A percentile compares a stretch with the other conserved stretches of the same genome.
phyloP scores from a whole-genome alignment of 2,888 invertebrate species.

The Stictocephala bisonia region DNA sequence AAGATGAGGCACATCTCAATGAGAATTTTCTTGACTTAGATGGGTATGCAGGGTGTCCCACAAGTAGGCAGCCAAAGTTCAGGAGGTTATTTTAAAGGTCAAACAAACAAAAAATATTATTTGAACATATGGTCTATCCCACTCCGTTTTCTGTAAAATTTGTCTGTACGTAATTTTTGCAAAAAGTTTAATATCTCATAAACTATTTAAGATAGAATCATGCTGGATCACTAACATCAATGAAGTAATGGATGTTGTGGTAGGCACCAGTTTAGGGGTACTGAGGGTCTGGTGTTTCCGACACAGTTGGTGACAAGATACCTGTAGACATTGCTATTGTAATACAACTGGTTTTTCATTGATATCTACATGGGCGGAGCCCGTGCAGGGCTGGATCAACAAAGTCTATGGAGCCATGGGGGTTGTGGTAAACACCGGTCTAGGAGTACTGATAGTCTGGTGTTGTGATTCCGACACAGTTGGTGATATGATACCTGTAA shows the following conservation, averaged over 20 bases:
- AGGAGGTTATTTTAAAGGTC: too few relatives aligned
- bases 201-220: too few relatives aligned
- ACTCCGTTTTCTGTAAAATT: too few relatives aligned
- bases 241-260: slow-evolving; percentile 71
- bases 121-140: too few relatives aligned
- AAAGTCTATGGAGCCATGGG: slow-evolving; percentile 77
- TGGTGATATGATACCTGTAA: slow-evolving; percentile 77
- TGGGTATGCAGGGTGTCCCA: too few relatives aligned
- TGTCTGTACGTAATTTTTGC: too few relatives aligned
- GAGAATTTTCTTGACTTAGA: too few relatives aligned
- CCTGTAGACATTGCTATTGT: slow-evolving; percentile 76
- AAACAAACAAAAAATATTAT: too few relatives aligned
- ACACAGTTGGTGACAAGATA: slow-evolving; percentile 73
- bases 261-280: slow-evolving; percentile 70
- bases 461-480: slow-evolving; percentile 67
- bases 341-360: slow-evolving; percentile 59
- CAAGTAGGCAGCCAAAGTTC: too few relatives aligned
- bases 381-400: slow-evolving; percentile 74
- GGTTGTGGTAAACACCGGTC: slow-evolving; percentile 66
- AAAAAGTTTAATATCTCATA: too few relatives aligned
- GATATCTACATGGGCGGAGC: slow-evolving; percentile 60
- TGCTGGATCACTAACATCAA: slow-evolving; percentile 81
- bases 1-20: too few relatives aligned
- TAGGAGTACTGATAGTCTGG: slow-evolving; percentile 73
- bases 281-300: slow-evolving; percentile 68